Evolutionary conservation across 2,888 invertebrate genomes (phyloP), one percentile per base, ranked within the genome.

Genomic region (Trisateles emortualis): DNA sequence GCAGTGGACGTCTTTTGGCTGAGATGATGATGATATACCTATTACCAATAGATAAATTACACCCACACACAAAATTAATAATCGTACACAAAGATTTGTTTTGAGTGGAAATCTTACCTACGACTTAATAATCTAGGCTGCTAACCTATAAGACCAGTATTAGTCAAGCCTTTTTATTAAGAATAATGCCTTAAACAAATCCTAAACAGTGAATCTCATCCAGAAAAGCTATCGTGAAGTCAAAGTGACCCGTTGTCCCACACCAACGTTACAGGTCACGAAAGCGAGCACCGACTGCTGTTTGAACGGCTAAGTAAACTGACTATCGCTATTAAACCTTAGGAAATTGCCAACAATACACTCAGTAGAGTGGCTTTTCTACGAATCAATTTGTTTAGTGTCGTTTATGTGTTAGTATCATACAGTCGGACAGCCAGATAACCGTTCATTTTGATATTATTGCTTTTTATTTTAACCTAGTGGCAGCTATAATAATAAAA

Each of bases 221-320:
- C 6, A 36, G 14, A 33, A 19, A 36, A 35, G 11, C 24, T 24
- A 16, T 9, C 22, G n/a, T 13, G 24, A 33, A 36, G 45, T 26
- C 24, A 26, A 1, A 46, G 38, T 38, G 30, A 30, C 29, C 38
- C 9, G 24, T 40, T 35, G 36, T 29, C 17, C 36, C 14, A 38
- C 8, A 50, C 16, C 40, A n/a, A 43, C 42, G 39, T 43, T 29
- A 42, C 39, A 35, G 30, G 39, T 39, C 42, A 39, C 32, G 14
- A 19, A 14, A 17, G 30, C 33, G 32, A 22, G 16, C 36, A 22
- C 30, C 44, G 30, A 38, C 47, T 48, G 56, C 69, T 84, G 72
- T 85, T 84, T 83, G 78, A 73, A 73, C 79, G 62, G 67, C 69
- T 74, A 72, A 79, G 72, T 66, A 84, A 83, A 84, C 78, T 63